Percentiles rank a stretch among this genome's conserved stretches.
phyloP scores from a whole-genome alignment of 1,140 invertebrate genomes.

The Dendrolimus punctatus region DNA sequence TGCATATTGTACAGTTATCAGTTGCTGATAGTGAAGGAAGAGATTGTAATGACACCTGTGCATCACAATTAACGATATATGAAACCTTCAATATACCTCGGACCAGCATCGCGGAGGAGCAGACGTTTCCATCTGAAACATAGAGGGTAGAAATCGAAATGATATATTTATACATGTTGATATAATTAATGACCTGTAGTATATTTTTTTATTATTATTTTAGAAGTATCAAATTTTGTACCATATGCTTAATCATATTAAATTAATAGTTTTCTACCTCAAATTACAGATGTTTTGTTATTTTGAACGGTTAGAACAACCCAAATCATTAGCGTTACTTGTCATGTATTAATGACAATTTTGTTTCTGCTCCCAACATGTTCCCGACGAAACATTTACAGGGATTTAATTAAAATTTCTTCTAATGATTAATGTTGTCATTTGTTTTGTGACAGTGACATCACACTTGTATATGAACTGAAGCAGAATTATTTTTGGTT shows the following conservation, averaged over 20 bases:
- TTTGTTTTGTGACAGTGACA: conserved; percentile 16
- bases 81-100: too few species aligned
- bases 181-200: not conserved
- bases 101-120: too few species aligned
- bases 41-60: too few species aligned
- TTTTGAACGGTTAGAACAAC: conserved; percentile 6
- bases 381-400: conserved; percentile 17
- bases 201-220: not conserved
- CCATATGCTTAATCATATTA: too few species aligned
- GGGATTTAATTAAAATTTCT: conserved; percentile 22
- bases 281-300: too few species aligned
- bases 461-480: conserved; percentile 4
- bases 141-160: not conserved
- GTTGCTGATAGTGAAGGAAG: too few species aligned
- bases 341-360: conserved; percentile 21
- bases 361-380: conserved; percentile 4
- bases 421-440: conserved; percentile 12
- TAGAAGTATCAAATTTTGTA: not conserved
- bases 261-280: too few species aligned
- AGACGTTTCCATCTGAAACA: not conserved
- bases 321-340: conserved; percentile 16
- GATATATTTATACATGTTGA: not conserved
- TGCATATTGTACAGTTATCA: too few species aligned
- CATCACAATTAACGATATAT: too few species aligned
- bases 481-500: conserved; percentile 1